Base-by-base conservation (phyloP, 2,888 invertebrate species). In the Caenorhabditis sp. region DNA sequence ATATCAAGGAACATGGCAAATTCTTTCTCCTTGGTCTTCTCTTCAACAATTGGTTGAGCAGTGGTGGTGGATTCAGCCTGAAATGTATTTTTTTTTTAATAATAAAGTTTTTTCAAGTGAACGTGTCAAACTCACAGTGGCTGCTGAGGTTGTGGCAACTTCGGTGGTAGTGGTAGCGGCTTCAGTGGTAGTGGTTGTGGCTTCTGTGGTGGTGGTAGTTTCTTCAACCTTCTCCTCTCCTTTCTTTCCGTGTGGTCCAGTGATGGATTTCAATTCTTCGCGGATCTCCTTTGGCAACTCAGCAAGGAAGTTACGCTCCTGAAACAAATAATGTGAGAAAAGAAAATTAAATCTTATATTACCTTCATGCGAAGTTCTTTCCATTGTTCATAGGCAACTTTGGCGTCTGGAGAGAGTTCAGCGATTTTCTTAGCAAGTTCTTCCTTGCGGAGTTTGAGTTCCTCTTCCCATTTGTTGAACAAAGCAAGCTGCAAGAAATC, bases 381-480 rank as follows among this genome's bases (percentile, higher is more conserved):
- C 85, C 85, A 85, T 70, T 81, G 75, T 59, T 82, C 78, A 63
- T 82, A 85, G 56, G 85, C 85, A 38, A 82, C 78, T 63, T 79
- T 76, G n/a, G 84, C 85, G 20, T 81, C 79, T 31, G 80, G 77
- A 3, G 85, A 84, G 21, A 85, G 76, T 8, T 65, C 68, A 10
- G 72, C 71, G 58, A 85, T 75, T 67, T 77, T 83, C 61, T 80
- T 76, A 10, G 78, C 71, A 8, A 84, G 69, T 62, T 83, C 82
- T 38, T 67, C 63, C 65, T 85, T 85, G 43, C 84, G 66, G 49
- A 73, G 74, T 59, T 81, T 80, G 38, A 85, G 78, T 56, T 82
- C 84, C 50, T 83, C 83, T 43, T 84, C 83, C 82, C 85, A 85
- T 65, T 84, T 82, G 70, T 83, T 82, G 79, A 85, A 85, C 17